These are phyloP conservation scores for Folsomia manolachei DNA, from an alignment of 2,888 invertebrate genomes.

Conservation along the genomic window DNA sequence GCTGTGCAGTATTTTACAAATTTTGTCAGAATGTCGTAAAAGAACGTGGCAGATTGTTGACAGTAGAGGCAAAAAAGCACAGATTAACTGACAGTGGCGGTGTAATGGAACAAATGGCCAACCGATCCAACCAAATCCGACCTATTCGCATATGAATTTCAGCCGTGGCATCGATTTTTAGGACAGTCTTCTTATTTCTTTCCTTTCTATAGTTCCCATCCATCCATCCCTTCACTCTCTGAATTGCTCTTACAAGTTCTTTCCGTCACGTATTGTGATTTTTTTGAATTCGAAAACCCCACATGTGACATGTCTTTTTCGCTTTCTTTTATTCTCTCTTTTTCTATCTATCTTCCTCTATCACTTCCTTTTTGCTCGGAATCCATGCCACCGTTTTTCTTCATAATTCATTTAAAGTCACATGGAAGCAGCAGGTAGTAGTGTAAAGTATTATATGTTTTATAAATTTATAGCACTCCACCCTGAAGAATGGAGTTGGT, in stretches of 20 bases:
- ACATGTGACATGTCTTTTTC: slow-evolving; percentile 9
- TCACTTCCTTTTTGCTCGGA: slow-evolving; percentile 20
- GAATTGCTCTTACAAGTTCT: no score
- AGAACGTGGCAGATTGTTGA: background rate
- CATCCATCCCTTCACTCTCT: no score
- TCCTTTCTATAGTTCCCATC: no score
- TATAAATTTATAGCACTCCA: no score
- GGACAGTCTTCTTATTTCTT: no score
- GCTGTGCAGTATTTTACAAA: background rate
- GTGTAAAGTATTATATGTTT: no score
- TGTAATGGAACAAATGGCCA: slow-evolving; percentile 5
- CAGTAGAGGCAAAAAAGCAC: background rate
- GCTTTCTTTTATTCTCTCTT: no score
- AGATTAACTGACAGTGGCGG: background rate
- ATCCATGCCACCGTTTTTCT: background rate
- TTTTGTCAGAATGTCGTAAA: background rate
- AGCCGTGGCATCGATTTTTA: slow-evolving; percentile 25
- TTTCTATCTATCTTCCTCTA: no score
- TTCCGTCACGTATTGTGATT: background rate
- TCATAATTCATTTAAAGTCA: slow-evolving; percentile 4
- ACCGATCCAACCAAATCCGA: slow-evolving; percentile 13
- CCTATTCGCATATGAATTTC: slow-evolving; percentile 27
- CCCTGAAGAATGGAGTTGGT: background rate
- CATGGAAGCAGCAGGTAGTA: no score
- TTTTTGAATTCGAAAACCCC: background rate